Evolutionary conservation across 2,797 vertebrate species (phyloP), one percentile per base, ranked within the genome.

Genomic region (Chanos chanos): DNA sequence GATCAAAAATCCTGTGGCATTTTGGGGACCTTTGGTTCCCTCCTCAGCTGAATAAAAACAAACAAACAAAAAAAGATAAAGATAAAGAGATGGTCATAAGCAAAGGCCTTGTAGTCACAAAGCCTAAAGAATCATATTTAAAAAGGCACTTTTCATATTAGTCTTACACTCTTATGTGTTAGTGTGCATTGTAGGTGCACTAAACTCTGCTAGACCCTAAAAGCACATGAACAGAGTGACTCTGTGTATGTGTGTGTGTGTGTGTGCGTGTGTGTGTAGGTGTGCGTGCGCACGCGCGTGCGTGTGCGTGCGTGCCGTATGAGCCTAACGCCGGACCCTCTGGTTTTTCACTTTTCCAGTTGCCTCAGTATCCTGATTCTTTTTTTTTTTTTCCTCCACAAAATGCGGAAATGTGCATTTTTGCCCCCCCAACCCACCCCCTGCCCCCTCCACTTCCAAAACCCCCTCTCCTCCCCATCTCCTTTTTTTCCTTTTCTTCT

Each of bases 301-400:
- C 24, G 37, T 40, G 51, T 37, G n/a, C 47, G 44, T 25, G 44
- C 45, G 36, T 36, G 22, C 41, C 66, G 59, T 54, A 60, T 41
- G 12, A 13, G 37, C 66, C 18, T 44, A 18, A 66, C 28, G 59
- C 53, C 52, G 52, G 62, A 43, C 76, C 74, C 55, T 82, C 78
- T 78, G 76, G 74, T 77, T 82, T 85, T 84, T 83, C 76, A 80
- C 77, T 85, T 82, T 76, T 75, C 28, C 72, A 58, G 28, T 39
- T 61, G 77, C 56, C 69, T 66, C 64, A 50, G 62, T 60, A 72
- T 75, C 39, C 64, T 22, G 25, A 33, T 59, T 44, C 76, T 81
- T 78, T 59, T 77, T 66, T 65, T 70, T 63, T 28, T 77, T 64
- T 75, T 57, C 51, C 67, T 67, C 28, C 68, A 30, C 25, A 63